Percentiles rank a stretch among this genome's conserved stretches.
Conservation (phyloP, 2,797 vertebrate species). For the Leptodactylus fallax region DNA sequence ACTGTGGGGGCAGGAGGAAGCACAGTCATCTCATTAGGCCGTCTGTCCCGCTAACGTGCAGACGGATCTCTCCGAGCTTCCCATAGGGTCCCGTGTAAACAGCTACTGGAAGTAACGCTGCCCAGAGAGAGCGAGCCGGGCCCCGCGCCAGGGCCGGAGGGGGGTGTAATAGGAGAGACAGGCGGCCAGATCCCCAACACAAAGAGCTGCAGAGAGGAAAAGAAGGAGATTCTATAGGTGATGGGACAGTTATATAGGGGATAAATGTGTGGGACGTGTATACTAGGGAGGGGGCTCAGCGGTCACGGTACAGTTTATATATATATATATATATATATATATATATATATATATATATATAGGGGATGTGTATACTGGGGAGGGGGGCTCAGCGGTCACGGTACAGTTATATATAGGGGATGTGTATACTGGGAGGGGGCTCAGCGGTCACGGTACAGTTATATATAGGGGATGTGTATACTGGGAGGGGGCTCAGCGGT, state of each 20-base stretch:
- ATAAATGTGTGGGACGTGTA: too few relatives aligned
- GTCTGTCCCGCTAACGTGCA: slow-evolving; percentile 25
- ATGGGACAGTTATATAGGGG: not conserved
- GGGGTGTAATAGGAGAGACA: not conserved
- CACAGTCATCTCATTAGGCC: slow-evolving; percentile 33
- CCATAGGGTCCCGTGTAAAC: slow-evolving; percentile 48
- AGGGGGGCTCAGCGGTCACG: too few relatives aligned
- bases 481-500: too few relatives aligned
- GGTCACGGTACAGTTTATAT: too few relatives aligned
- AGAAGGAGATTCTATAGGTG: not conserved
- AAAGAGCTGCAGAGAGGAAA: not conserved
- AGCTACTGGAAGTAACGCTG: slow-evolving; percentile 46
- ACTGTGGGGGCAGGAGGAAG: slow-evolving; percentile 14
- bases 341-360: too few relatives aligned
- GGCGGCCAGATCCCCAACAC: not conserved
- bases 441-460: too few relatives aligned
- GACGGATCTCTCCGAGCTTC: slow-evolving; percentile 28
- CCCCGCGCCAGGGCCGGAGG: slow-evolving; percentile 1
- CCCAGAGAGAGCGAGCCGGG: slow-evolving; percentile 22
- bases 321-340: too few relatives aligned
- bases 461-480: too few relatives aligned
- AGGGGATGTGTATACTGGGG: too few relatives aligned
- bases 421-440: too few relatives aligned
- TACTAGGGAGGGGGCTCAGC: too few relatives aligned
- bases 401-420: too few relatives aligned